Base-by-base conservation (phyloP, 2,888 invertebrate genomes). In the Drosophila nr. medialis region DNA sequence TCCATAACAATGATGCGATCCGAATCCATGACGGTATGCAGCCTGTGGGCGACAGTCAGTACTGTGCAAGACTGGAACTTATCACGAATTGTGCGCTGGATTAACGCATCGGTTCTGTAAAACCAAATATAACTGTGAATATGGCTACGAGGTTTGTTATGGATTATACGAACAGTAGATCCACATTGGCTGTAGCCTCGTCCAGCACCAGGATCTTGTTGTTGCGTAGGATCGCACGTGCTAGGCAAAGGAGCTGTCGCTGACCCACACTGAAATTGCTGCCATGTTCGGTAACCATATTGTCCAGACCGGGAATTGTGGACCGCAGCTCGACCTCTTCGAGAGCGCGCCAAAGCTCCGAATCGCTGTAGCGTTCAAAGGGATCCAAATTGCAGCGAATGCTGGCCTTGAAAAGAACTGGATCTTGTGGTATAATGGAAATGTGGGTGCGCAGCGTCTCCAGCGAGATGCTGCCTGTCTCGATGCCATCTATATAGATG, bases 21-120 rank as follows among this genome's bases (percentile, higher is more conserved):
- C 0, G 97, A 97, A 93, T 98, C 98, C 96, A 98, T 98, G 76
- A 98, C 96, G 2, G 98, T 98, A 92, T 98, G 96, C 24, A 98
- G 94, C 54, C 98, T 95, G 93, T 98, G 98, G 4, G 98, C 98
- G 40, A 98, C 97, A 0, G 98, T 98, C 51, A 98, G 93, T 13
- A 98, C 98, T 0, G 98, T 98, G 92, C 97, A 98, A 30, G 95
- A 93, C 8, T 94, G 94, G 91, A 98, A 98, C 88, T 96, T 96
- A 30, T 94, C 94, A 63, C 97, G 94, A 65, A 98, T 97, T 0
- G 97, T 97, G 89, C 94, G 94, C 92, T 98, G 98, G 85, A 98
- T 98, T 68, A 98, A 94, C 53, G 94, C 95, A 92, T 98, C 98
- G 24, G 98, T 98, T 91, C 91, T 91, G 13, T 13, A 40, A 65